Conservation (phyloP, 2,797 vertebrate genomes). For the Selene dorsalis region DNA sequence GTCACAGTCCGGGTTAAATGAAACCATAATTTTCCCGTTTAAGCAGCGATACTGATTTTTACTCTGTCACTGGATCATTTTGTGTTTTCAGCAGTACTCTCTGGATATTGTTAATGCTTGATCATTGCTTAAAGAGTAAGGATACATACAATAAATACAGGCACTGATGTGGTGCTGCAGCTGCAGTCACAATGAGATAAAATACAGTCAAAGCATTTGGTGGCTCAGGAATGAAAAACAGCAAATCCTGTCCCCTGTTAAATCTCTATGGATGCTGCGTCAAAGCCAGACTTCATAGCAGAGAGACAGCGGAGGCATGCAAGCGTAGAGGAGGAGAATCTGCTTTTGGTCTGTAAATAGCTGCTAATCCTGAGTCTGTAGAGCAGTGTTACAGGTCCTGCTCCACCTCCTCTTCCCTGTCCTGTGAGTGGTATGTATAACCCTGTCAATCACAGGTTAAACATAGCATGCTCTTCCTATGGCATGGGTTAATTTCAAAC, state of each 20-base stretch:
- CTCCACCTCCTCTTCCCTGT: slow-evolving; percentile 20
- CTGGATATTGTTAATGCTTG: background rate
- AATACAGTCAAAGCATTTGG: slow-evolving; percentile 18
- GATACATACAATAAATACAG: background rate
- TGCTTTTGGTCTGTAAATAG: slow-evolving; percentile 68
- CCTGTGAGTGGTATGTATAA: slow-evolving; percentile 17
- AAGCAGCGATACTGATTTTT: background rate
- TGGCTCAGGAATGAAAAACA: slow-evolving; percentile 21
- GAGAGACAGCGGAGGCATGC: slow-evolving; percentile 18
- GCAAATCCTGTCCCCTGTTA: background rate
- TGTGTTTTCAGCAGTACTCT: background rate
- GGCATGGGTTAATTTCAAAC: background rate
- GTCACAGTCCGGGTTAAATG: background rate
- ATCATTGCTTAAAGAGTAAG: background rate
- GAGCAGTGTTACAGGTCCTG: slow-evolving; percentile 32
- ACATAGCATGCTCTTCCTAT: background rate
- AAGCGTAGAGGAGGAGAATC: slow-evolving; percentile 43
- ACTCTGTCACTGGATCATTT: background rate
- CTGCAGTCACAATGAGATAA: background rate
- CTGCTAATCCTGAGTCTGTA: slow-evolving; percentile 66
- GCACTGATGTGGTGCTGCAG: background rate
- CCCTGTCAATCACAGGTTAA: slow-evolving; percentile 4
- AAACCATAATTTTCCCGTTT: background rate
- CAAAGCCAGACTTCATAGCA: slow-evolving; percentile 10
- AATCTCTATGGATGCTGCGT: slow-evolving; percentile 9